Conservation (phyloP, 2,113 vertebrate genomes). For the Regulus satrapa region DNA sequence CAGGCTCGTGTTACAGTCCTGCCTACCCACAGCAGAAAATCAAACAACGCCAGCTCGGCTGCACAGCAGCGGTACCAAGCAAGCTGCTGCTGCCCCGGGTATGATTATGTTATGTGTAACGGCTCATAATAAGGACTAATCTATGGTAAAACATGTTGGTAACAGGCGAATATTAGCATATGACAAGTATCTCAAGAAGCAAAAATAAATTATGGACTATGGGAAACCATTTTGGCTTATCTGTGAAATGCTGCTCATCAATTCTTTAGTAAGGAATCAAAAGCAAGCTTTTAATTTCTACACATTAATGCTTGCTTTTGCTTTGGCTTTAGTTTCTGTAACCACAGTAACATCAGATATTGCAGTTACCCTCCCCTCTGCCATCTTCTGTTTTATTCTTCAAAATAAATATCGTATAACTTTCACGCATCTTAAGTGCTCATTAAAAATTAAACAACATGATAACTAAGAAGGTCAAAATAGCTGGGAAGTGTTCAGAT, state of each 20-base stretch:
- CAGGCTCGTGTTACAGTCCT: conserved; percentile 93
- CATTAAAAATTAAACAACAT: background rate
- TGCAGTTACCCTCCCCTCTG: background rate
- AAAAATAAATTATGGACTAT: background rate
- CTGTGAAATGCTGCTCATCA: background rate
- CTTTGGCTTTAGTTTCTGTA: background rate
- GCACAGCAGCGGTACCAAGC: background rate
- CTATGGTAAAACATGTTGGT: background rate
- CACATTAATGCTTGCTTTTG: background rate
- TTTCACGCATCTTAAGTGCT: background rate
- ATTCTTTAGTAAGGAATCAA: background rate
- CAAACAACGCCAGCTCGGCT: background rate
- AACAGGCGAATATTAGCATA: background rate
- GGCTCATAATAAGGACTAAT: background rate
- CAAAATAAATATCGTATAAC: background rate
- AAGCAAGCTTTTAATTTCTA: background rate
- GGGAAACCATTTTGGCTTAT: background rate
- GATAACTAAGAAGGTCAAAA: background rate
- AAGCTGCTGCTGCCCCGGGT: background rate
- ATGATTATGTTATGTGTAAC: background rate
- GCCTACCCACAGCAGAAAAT: conserved; percentile 70
- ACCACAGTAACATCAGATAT: background rate
- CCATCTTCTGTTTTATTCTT: background rate
- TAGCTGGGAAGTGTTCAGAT: background rate
- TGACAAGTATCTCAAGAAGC: background rate